These are phyloP conservation scores for Ommatoiulus sabulosus DNA, from an alignment of 2,888 invertebrate species.

Conservation along the genomic window DNA sequence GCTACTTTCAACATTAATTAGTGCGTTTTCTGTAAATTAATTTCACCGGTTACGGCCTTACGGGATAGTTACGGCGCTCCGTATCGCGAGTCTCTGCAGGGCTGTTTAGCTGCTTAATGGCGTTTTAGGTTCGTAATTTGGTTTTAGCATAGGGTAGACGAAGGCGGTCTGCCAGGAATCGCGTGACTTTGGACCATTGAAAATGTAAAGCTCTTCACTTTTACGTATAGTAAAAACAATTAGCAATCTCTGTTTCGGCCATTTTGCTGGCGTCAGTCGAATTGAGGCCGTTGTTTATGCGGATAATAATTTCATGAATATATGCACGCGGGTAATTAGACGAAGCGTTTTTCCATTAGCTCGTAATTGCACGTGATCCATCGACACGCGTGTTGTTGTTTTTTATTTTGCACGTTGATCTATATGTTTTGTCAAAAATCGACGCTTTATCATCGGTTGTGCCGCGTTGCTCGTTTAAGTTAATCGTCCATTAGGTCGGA, in stretches of 20 bases:
- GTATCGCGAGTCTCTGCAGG: not conserved
- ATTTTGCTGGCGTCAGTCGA: conserved; percentile 14
- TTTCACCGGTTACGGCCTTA: not conserved
- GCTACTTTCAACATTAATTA: not conserved
- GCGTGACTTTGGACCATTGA: not conserved
- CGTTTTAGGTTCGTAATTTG: conserved; percentile 25
- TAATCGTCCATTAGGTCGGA: no score
- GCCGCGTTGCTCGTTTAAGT: no score
- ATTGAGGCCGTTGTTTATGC: not conserved
- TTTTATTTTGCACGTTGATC: no score
- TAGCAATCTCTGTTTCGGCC: conserved; percentile 30
- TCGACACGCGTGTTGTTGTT: not conserved
- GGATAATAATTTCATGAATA: conserved; percentile 6
- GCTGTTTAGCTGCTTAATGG: not conserved
- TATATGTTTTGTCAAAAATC: no score
- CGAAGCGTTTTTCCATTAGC: conserved; percentile 45
- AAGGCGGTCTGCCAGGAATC: not conserved
- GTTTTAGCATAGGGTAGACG: not conserved
- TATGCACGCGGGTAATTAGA: conserved; percentile 11
- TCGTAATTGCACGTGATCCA: not conserved
- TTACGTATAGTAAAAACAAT: not conserved
- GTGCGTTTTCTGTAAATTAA: not conserved
- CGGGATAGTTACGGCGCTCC: no score
- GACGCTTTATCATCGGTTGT: no score
- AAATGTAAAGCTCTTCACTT: not conserved